phyloP scores from a whole-genome alignment of 2,888 invertebrate genomes.

The Agelastica alni region DNA sequence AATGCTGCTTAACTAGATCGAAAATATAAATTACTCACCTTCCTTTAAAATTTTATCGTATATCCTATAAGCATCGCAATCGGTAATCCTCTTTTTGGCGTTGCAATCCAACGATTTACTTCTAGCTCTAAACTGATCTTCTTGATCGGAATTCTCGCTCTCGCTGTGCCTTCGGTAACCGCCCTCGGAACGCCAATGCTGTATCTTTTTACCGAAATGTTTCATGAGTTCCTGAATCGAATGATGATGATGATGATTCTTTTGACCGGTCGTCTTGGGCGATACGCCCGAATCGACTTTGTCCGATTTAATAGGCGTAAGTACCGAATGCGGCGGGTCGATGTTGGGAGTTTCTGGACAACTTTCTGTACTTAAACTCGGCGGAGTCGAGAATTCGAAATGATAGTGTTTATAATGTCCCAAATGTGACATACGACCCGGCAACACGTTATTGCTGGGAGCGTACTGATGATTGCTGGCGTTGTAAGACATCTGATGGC shows the following conservation, averaged over 20 bases:
- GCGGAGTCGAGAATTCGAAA: slow-evolving; percentile 35
- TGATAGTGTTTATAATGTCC: slow-evolving; percentile 43
- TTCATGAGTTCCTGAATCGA: slow-evolving; percentile 78
- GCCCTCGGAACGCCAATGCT: slow-evolving; percentile 67
- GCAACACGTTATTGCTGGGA: slow-evolving; percentile 3
- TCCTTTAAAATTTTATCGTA: slow-evolving; percentile 77
- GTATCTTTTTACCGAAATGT: slow-evolving; percentile 75
- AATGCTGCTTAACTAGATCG: too few species aligned
- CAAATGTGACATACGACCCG: slow-evolving; percentile 30
- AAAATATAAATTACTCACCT: slow-evolving; percentile 59
- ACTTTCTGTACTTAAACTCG: slow-evolving; percentile 43
- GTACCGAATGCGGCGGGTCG: slow-evolving; percentile 29
- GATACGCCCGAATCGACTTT: neutral
- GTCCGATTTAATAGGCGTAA: slow-evolving; percentile 13
- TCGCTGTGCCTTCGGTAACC: slow-evolving; percentile 53
- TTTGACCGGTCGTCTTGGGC: slow-evolving; percentile 34
- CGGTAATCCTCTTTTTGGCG: slow-evolving; percentile 62
- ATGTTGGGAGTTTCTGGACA: slow-evolving; percentile 46
- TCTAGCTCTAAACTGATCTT: slow-evolving; percentile 74
- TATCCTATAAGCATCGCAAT: slow-evolving; percentile 81
- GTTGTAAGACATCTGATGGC: slow-evolving; percentile 39
- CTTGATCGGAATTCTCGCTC: slow-evolving; percentile 61
- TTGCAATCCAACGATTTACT: slow-evolving; percentile 77
- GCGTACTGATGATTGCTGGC: slow-evolving; percentile 34
- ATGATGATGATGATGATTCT: slow-evolving; percentile 62